A percentile compares a stretch with the other conserved stretches of the same genome.
Evolutionary conservation across 1,140 invertebrate species (phyloP).

Genomic region (Aphidius ervi): DNA sequence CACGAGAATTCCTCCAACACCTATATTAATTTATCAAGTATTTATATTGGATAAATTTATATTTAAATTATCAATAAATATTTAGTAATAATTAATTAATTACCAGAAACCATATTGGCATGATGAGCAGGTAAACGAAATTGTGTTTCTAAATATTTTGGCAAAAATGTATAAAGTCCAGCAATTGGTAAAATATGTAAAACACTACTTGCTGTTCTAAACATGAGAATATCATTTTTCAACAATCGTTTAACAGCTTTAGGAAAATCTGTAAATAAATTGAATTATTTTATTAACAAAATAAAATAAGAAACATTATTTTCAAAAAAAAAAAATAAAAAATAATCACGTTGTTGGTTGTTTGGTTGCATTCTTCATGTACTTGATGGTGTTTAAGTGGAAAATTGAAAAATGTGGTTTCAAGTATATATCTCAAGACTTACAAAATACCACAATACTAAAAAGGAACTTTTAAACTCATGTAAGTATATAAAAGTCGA

Average conservation of each 20-base stretch:
- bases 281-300: too few species aligned
- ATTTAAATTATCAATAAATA: background rate
- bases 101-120: slow-evolving; percentile 86
- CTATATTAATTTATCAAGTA: slow-evolving; percentile 47
- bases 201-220: slow-evolving; percentile 81
- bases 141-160: slow-evolving; percentile 90
- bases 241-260: slow-evolving; percentile 80
- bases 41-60: slow-evolving; percentile 4
- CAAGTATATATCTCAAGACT: too few species aligned
- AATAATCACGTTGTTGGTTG: background rate
- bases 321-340: slow-evolving; percentile 10
- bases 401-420: too few species aligned
- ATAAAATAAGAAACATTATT: background rate
- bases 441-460: too few species aligned
- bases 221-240: slow-evolving; percentile 86
- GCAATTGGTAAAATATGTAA: slow-evolving; percentile 86
- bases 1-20: slow-evolving; percentile 84
- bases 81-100: background rate
- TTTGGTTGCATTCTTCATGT: too few species aligned
- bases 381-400: too few species aligned
- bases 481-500: too few species aligned
- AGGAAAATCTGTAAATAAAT: slow-evolving; percentile 69
- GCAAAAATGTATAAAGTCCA: slow-evolving; percentile 87
- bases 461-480: too few species aligned
- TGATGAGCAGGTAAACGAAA: slow-evolving; percentile 82